Percentiles rank a stretch among this genome's conserved stretches.
phyloP scores from a whole-genome alignment of 2,113 vertebrate genomes.

The human region DNA sequence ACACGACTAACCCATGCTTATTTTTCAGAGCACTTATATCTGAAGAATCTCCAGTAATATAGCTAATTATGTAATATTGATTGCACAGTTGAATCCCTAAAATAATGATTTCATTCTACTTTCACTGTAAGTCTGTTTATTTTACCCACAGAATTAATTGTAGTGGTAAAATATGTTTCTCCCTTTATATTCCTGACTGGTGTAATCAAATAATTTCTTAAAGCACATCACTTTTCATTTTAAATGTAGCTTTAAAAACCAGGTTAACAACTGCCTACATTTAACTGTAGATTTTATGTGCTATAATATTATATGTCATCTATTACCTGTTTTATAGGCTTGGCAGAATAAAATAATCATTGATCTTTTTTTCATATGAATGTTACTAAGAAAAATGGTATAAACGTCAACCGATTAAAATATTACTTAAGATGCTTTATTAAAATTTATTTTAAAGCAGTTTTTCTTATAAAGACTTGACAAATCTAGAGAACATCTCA shows the following conservation, averaged over 20 bases:
- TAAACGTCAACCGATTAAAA: constrained; percentile 83
- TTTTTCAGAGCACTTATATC: constrained; percentile 8
- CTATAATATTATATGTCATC: constrained; percentile 75
- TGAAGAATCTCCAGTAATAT: neutral
- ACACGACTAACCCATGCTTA: neutral
- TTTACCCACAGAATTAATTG: constrained; percentile 65
- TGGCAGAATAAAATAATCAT: constrained; percentile 81
- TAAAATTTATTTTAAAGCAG: constrained; percentile 80
- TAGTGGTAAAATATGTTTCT: constrained; percentile 56
- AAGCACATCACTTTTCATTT: constrained; percentile 77
- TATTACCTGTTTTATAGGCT: constrained; percentile 80
- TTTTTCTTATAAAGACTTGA: constrained; percentile 80
- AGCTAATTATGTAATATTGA: constrained; percentile 31
- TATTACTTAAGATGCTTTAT: constrained; percentile 79
- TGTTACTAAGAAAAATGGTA: constrained; percentile 79
- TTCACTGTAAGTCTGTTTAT: constrained; percentile 62
- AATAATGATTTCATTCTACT: constrained; percentile 56
- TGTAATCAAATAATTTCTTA: constrained; percentile 75
- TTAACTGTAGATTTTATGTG: constrained; percentile 80
- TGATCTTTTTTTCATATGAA: constrained; percentile 80
- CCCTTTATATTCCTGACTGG: constrained; percentile 47
- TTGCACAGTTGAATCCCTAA: constrained; percentile 22
- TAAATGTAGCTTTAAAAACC: constrained; percentile 78
- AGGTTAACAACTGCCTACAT: constrained; percentile 76
- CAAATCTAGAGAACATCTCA: constrained; percentile 77